phyloP scores from a whole-genome alignment of 2,797 vertebrate genomes.

The Notolabrus celidotus region DNA sequence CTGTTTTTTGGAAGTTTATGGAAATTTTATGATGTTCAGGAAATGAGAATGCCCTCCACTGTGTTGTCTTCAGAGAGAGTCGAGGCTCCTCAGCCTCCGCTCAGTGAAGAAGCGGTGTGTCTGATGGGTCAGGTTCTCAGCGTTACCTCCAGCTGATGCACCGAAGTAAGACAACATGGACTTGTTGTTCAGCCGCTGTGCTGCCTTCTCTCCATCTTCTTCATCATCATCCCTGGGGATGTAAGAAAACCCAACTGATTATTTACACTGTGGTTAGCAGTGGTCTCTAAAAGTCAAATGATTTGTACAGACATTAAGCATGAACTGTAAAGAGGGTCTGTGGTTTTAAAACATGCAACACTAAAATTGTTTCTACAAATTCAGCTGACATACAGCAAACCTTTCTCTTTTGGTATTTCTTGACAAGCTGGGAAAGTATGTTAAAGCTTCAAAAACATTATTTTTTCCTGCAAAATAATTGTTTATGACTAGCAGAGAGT shows the following conservation, averaged over 20 bases:
- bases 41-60: background rate
- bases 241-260: constrained; percentile 19
- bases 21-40: constrained; percentile 1
- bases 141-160: constrained; percentile 44
- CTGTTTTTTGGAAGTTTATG: background rate
- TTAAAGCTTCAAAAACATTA: constrained; percentile 1
- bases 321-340: constrained; percentile 33
- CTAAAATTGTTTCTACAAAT: background rate
- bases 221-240: constrained; percentile 82
- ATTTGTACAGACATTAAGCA: constrained; percentile 53
- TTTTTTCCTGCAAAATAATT: background rate
- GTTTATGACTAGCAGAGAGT: background rate
- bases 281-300: constrained; percentile 27
- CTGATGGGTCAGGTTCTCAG: constrained; percentile 38
- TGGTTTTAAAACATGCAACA: constrained; percentile 31
- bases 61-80: constrained; percentile 66
- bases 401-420: background rate
- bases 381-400: background rate
- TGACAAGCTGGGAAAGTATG: background rate
- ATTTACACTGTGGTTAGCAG: constrained; percentile 17
- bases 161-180: constrained; percentile 86
- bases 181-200: constrained; percentile 73
- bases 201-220: constrained; percentile 79
- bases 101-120: constrained; percentile 79
- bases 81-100: constrained; percentile 69